phyloP scores from a whole-genome alignment of 2,888 invertebrate species.

The Halictus quadricinctus region DNA sequence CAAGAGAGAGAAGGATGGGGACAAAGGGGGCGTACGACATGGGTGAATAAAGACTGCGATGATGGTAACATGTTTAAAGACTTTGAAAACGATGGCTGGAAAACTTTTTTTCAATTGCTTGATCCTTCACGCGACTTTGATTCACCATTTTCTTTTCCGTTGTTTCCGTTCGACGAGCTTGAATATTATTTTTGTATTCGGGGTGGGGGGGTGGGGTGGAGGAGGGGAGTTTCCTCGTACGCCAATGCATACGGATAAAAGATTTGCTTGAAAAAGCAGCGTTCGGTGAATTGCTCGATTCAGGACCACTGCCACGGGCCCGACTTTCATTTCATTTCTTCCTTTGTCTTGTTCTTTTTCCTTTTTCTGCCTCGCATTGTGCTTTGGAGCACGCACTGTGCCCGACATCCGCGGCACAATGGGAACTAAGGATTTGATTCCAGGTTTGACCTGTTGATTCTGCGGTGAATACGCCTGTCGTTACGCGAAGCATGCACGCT shows the following conservation, averaged over 20 bases:
- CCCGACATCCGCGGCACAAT: slow-evolving; percentile 8
- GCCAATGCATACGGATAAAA: slow-evolving; percentile 6
- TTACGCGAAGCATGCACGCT: slow-evolving; percentile 47
- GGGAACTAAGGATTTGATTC: slow-evolving; percentile 27
- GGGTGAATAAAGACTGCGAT: slow-evolving; percentile 47
- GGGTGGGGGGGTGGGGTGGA: not conserved
- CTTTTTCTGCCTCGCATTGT: slow-evolving; percentile 1
- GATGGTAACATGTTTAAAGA: slow-evolving; percentile 9
- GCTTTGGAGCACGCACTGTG: slow-evolving; percentile 27
- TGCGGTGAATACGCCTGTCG: slow-evolving; percentile 38
- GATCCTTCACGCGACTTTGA: not conserved
- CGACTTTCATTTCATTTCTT: slow-evolving; percentile 9
- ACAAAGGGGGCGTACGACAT: slow-evolving; percentile 25
- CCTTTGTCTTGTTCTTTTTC: slow-evolving; percentile 5
- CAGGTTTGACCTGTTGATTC: slow-evolving; percentile 53
- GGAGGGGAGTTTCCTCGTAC: not conserved
- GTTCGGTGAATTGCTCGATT: slow-evolving; percentile 27
- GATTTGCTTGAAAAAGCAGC: slow-evolving; percentile 14
- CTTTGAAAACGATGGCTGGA: slow-evolving; percentile 43
- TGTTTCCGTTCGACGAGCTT: not conserved
- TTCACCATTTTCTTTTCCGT: not conserved
- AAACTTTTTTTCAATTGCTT: slow-evolving; percentile 21
- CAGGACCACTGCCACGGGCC: not conserved
- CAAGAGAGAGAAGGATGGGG: not conserved
- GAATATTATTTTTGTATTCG: not conserved